phyloP scores from a whole-genome alignment of 1,140 invertebrate species.

The Brachionus manjavacas region DNA sequence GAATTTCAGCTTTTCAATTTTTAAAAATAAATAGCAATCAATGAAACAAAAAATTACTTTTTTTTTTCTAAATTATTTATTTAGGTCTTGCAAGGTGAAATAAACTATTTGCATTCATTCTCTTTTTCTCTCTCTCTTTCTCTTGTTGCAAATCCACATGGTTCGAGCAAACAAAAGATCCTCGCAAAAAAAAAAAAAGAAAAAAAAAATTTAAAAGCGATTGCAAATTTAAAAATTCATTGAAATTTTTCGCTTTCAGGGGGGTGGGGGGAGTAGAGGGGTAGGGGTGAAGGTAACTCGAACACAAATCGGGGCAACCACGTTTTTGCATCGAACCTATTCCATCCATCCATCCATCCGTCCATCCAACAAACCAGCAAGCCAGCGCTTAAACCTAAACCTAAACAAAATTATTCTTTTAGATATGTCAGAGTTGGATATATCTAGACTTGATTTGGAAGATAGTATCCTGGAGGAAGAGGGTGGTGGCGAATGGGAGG shows the following conservation, averaged over 20 bases:
- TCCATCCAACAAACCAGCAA: no score
- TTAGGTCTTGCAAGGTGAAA: conserved; percentile 19
- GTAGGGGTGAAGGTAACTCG: conserved; percentile 2
- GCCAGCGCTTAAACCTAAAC: background rate
- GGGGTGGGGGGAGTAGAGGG: background rate
- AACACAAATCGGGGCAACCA: background rate
- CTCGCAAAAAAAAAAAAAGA: background rate
- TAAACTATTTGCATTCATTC: conserved; percentile 27
- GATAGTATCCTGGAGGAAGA: conserved; percentile 13
- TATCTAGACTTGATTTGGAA: background rate
- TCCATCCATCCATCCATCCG: no score
- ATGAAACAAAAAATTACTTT: background rate
- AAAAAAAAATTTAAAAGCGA: background rate
- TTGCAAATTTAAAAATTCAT: conserved; percentile 19
- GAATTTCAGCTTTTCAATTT: background rate
- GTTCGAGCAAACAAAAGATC: background rate
- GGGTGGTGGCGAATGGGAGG: conserved; percentile 15
- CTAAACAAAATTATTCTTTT: background rate
- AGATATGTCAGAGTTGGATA: conserved; percentile 24
- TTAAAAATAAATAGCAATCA: background rate
- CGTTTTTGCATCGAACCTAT: background rate
- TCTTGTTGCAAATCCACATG: conserved; percentile 21
- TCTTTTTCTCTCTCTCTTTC: background rate
- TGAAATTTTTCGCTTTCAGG: background rate
- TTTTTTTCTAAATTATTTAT: conserved; percentile 16